Percentiles rank a stretch among this genome's conserved stretches.
phyloP scores from a whole-genome alignment of 2,113 vertebrate genomes.

The Hassar affinis region DNA sequence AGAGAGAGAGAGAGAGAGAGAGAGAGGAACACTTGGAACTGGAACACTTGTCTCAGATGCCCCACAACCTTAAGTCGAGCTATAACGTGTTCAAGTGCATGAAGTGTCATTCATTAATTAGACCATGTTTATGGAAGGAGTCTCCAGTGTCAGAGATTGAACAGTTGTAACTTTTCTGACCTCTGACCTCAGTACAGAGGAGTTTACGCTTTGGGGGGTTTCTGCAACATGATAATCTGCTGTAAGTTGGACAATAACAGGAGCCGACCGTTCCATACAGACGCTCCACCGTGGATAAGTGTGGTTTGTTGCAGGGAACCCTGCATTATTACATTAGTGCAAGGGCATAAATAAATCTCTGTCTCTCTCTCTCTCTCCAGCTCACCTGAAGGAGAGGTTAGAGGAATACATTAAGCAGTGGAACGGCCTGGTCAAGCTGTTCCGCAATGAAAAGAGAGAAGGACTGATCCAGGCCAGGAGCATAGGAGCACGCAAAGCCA shows the following conservation, averaged over 20 bases:
- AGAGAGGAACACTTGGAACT: too few species aligned
- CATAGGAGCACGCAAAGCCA: constrained; percentile 91
- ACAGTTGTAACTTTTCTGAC: too few species aligned
- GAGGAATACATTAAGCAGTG: constrained; percentile 94
- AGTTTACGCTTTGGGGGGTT: background rate
- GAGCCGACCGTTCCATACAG: background rate
- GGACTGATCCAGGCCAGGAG: constrained; percentile 96
- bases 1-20: too few species aligned
- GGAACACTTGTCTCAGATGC: background rate
- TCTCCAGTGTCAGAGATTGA: too few species aligned
- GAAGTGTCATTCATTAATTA: background rate
- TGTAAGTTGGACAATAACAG: too few species aligned
- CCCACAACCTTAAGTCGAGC: background rate
- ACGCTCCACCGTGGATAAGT: too few species aligned
- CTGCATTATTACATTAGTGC: background rate
- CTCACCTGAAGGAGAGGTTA: constrained; percentile 88
- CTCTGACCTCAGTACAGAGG: too few species aligned
- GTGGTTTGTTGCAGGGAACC: too few species aligned
- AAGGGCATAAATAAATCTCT: background rate
- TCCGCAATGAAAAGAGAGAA: constrained; percentile 93
- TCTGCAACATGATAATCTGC: background rate
- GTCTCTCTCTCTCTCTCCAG: constrained; percentile 66
- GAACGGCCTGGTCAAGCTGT: constrained; percentile 95
- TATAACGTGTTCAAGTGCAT: background rate
- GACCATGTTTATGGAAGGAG: too few species aligned